Percentiles rank a stretch among this genome's conserved stretches.
Conservation (phyloP, 2,888 invertebrate genomes). For the Pandemis corylana region DNA sequence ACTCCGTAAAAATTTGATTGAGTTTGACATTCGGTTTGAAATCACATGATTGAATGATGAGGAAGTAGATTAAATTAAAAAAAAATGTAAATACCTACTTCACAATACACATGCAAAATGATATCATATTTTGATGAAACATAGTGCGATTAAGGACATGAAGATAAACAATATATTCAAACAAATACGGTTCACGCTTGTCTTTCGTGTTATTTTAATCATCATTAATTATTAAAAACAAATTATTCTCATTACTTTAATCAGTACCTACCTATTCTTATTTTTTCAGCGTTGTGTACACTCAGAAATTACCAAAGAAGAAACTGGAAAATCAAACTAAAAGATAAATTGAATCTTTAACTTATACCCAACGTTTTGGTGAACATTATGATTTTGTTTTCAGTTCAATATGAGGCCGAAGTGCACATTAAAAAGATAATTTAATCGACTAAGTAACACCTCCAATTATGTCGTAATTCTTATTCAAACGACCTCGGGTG, state of each 20-base stretch:
- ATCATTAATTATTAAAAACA: not conserved
- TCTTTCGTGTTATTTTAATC: conserved; percentile 3
- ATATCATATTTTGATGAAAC: not conserved
- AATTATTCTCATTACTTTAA: not conserved
- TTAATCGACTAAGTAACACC: conserved; percentile 1
- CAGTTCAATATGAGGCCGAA: not conserved
- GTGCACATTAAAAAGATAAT: not conserved
- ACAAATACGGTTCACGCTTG: not conserved
- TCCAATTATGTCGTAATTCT: conserved; percentile 4
- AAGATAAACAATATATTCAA: conserved; percentile 1
- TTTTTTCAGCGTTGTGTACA: not conserved
- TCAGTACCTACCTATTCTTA: not conserved
- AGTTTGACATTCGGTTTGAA: not conserved
- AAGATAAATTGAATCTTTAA: not conserved
- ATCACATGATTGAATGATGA: no score
- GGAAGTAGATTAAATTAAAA: no score
- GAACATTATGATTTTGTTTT: not conserved
- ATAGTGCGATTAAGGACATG: conserved; percentile 1
- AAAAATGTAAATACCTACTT: not conserved
- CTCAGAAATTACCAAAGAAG: not conserved
- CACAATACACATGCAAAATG: not conserved
- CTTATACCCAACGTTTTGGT: not conserved
- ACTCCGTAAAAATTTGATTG: not conserved
- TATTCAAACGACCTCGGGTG: conserved; percentile 62
- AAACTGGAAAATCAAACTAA: not conserved